A percentile compares a stretch with the other conserved stretches of the same genome.
Evolutionary conservation across 2,113 vertebrate genomes (phyloP).

Genomic region (Salvelinus fontinalis): DNA sequence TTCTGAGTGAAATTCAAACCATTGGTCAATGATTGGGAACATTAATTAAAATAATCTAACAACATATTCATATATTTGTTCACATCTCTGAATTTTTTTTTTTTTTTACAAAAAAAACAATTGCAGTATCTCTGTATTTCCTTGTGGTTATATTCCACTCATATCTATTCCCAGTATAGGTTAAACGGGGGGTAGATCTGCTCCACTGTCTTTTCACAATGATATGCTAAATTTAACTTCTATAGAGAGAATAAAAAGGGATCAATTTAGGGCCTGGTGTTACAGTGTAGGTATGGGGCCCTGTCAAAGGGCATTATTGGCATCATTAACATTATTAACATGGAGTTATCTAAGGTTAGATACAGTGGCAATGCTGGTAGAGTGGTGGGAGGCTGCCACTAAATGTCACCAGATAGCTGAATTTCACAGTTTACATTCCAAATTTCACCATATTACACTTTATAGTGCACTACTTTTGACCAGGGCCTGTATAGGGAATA

Average conservation of each 20-base stretch:
- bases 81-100: too few relatives aligned
- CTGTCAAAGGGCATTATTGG: conserved; percentile 11
- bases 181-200: background rate
- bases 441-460: too few relatives aligned
- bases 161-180: background rate
- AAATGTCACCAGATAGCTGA: background rate
- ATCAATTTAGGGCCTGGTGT: conserved; percentile 12
- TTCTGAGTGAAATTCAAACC: too few relatives aligned
- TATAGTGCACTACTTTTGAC: too few relatives aligned
- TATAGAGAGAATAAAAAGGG: background rate
- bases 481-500: too few relatives aligned
- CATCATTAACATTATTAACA: conserved; percentile 20
- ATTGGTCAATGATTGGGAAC: too few relatives aligned
- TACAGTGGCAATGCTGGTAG: background rate
- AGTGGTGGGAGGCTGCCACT: background rate
- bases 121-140: too few relatives aligned
- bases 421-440: too few relatives aligned
- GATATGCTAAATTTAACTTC: conserved; percentile 24
- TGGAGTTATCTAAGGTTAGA: background rate
- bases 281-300: background rate
- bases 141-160: too few relatives aligned
- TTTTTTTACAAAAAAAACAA: too few relatives aligned
- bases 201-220: background rate
- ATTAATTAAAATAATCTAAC: too few relatives aligned
- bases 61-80: too few relatives aligned